These are phyloP conservation scores for Nixonia krombeini DNA, from an alignment of 1,140 invertebrate species.

Conservation along the genomic window DNA sequence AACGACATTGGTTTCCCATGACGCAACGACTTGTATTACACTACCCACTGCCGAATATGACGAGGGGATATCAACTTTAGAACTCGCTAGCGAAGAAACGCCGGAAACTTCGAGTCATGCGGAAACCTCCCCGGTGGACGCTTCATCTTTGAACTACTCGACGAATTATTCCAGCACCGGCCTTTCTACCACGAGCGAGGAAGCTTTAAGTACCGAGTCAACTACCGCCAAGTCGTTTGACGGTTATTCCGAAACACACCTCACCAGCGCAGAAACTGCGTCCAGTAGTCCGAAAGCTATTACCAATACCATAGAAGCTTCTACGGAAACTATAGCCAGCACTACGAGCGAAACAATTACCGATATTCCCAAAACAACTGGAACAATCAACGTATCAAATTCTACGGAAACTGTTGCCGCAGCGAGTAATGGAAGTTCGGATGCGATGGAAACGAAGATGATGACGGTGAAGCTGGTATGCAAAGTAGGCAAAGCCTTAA, in stretches of 20 bases:
- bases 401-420: neutral
- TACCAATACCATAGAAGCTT: too few species aligned
- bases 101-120: neutral
- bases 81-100: neutral
- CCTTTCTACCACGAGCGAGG: too few species aligned
- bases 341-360: too few species aligned
- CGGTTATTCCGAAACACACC: too few species aligned
- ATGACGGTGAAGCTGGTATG: conserved; percentile 29
- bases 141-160: neutral
- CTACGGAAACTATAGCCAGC: too few species aligned
- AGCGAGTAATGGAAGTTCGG: neutral
- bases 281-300: too few species aligned
- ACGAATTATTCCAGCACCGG: neutral
- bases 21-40: neutral
- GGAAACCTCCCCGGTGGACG: neutral
- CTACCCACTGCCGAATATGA: neutral
- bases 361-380: too few species aligned
- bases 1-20: neutral
- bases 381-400: too few species aligned
- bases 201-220: too few species aligned
- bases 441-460: conserved; percentile 17
- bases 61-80: too few species aligned
- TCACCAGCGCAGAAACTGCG: too few species aligned
- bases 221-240: too few species aligned
- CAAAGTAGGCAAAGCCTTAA: conserved; percentile 15